Evolutionary conservation across 2,888 invertebrate genomes (phyloP).

Genomic region (Orgyia antiqua): DNA sequence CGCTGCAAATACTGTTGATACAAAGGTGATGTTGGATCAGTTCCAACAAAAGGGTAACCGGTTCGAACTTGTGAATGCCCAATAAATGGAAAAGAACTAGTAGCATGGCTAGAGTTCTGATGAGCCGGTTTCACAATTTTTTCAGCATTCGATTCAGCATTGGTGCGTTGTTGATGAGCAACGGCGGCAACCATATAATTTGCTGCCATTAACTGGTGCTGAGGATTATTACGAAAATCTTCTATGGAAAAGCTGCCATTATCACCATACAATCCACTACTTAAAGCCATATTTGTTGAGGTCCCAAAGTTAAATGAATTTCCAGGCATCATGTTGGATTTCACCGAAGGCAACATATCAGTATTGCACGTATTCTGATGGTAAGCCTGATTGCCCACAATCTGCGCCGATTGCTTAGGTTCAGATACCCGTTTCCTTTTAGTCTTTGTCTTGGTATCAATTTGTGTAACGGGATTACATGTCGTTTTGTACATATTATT

Average conservation of each 20-base stretch:
- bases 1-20: constrained; percentile 85
- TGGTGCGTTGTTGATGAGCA: constrained; percentile 62
- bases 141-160: constrained; percentile 46
- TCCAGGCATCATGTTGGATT: constrained; percentile 83
- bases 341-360: constrained; percentile 59
- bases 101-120: constrained; percentile 57
- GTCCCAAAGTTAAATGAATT: constrained; percentile 92
- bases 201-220: constrained; percentile 79
- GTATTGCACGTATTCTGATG: constrained; percentile 80
- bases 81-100: constrained; percentile 79
- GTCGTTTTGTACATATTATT: constrained; percentile 49
- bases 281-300: constrained; percentile 78
- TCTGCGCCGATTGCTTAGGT: constrained; percentile 39
- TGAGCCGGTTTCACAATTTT: constrained; percentile 70
- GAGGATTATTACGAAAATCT: constrained; percentile 80
- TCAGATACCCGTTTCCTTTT: constrained; percentile 59
- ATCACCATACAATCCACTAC: constrained; percentile 79
- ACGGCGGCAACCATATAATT: constrained; percentile 72
- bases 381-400: constrained; percentile 58
- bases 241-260: constrained; percentile 82
- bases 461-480: constrained; percentile 31
- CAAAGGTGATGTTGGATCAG: constrained; percentile 81
- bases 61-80: constrained; percentile 78
- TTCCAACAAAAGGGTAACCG: constrained; percentile 79
- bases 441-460: constrained; percentile 49